These are phyloP conservation scores for Lophius americanus DNA, from an alignment of 2,797 vertebrate species.

Conservation along the genomic window DNA sequence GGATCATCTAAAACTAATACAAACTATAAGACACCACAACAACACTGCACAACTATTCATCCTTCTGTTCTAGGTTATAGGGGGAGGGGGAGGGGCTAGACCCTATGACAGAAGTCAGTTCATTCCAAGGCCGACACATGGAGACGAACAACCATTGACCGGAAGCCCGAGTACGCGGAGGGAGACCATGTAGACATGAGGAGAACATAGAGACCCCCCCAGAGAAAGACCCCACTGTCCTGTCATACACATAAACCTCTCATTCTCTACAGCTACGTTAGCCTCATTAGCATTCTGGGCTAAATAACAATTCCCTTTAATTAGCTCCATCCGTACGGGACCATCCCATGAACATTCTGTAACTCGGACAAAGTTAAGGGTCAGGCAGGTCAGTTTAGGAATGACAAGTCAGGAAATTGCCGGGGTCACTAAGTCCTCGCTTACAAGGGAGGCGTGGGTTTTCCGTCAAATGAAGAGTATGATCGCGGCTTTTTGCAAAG, in stretches of 20 bases:
- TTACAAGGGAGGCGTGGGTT: no score
- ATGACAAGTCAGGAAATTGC: neutral
- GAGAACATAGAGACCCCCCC: no score
- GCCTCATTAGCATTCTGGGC: neutral
- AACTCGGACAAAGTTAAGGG: neutral
- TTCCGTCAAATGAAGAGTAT: no score
- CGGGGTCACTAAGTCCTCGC: no score
- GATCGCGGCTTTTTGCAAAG: no score
- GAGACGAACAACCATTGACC: no score
- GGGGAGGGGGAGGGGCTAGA: no score
- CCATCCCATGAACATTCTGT: neutral
- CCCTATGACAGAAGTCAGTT: no score
- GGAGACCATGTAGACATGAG: no score
- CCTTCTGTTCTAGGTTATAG: neutral
- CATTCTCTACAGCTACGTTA: neutral
- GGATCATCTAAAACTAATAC: no score
- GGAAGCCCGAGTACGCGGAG: no score
- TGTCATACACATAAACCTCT: neutral
- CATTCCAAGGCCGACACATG: no score
- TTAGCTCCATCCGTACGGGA: neutral
- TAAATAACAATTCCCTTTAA: neutral
- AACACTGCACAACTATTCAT: neutral
- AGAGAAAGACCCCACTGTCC: neutral
- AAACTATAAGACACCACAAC: neutral
- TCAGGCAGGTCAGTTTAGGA: neutral